Base-by-base conservation (phyloP, 92 coral and sea anemone genomes). In the Isaurus tuberculatus region DNA sequence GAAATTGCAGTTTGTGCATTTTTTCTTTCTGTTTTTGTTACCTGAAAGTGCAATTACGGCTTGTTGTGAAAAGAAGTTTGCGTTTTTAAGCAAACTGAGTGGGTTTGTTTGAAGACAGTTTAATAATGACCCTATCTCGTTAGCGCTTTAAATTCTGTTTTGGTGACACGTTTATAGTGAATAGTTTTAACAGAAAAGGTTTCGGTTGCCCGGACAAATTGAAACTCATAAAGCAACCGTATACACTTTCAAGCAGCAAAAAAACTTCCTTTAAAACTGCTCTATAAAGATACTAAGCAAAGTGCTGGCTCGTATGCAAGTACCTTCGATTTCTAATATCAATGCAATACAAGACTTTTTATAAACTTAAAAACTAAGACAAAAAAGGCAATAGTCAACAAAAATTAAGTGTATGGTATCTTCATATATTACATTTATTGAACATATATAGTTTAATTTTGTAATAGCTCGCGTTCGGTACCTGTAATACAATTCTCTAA, bases 91-190 rank as follows among this genome's bases (percentile, higher is more conserved):
- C 82, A 58, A 57, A 77, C 55, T 25, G 36, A 53, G 65, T 74
- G 68, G 13, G 32, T 77, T 58, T 77, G 36, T 77, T 77, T 77
- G 82, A 77, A 77, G 60, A 77, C 37, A 70, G 70, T 77, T 77
- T 58, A 25, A 65, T 77, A 77, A 77, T 77, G 57, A 22, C 70
- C 51, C 55, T 29, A 20, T 60, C 31, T 58, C 82, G 33, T 77
- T 77, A 43, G 36, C 58, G 82, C 42, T 77, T 77, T 77, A 77
- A 58, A 44, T 55, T 58, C 49, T 60, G 48, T 29, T 26, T 57
- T 36, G 34, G 48, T 77, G 70, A 77, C 82, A 77, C 70, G 82
- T 77, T 36, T 58, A 32, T 74, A 31, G 26, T 55, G 82, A 77
- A 77, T 34, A 33, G 42, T n/a, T 77, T 77, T 58, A 57, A 33